Percentiles rank a stretch among this genome's conserved stretches.
These are phyloP conservation scores for Zygaena filipendulae DNA, from an alignment of 2,888 invertebrate genomes.

Conservation along the genomic window DNA sequence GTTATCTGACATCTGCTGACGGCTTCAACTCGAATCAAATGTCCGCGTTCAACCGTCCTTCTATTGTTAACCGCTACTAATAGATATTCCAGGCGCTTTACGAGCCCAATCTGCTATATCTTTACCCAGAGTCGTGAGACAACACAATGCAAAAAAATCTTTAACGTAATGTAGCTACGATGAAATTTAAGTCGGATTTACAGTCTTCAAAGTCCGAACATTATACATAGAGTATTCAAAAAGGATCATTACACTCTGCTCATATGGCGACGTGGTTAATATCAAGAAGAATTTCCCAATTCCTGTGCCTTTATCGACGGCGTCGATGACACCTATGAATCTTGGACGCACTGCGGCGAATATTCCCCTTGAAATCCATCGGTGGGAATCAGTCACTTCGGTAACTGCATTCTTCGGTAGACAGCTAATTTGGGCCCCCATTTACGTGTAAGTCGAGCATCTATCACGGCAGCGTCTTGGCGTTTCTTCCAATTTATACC, in stretches of 20 bases:
- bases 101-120: too few species aligned
- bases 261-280: too few species aligned
- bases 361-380: slow-evolving; percentile 28
- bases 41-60: slow-evolving; percentile 6
- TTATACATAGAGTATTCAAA: too few species aligned
- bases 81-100: slow-evolving; percentile 10
- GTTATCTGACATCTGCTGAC: slow-evolving; percentile 46
- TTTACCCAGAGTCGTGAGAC: too few species aligned
- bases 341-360: slow-evolving; percentile 32
- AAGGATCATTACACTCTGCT: too few species aligned
- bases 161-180: too few species aligned
- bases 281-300: slow-evolving; percentile 52
- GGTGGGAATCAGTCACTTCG: slow-evolving; percentile 47
- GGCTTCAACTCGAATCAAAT: slow-evolving; percentile 20
- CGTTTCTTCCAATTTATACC: slow-evolving; percentile 49
- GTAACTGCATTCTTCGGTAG: slow-evolving; percentile 58
- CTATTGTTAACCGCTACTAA: slow-evolving; percentile 9
- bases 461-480: slow-evolving; percentile 44
- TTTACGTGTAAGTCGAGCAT: slow-evolving; percentile 59
- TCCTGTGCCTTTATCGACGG: slow-evolving; percentile 34
- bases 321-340: slow-evolving; percentile 56
- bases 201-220: too few species aligned
- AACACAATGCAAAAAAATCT: too few species aligned
- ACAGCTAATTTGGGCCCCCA: slow-evolving; percentile 61
- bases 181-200: too few species aligned